Evolutionary conservation across 1,140 invertebrate genomes (phyloP).

Genomic region (Pseudachorutes palmiensis): DNA sequence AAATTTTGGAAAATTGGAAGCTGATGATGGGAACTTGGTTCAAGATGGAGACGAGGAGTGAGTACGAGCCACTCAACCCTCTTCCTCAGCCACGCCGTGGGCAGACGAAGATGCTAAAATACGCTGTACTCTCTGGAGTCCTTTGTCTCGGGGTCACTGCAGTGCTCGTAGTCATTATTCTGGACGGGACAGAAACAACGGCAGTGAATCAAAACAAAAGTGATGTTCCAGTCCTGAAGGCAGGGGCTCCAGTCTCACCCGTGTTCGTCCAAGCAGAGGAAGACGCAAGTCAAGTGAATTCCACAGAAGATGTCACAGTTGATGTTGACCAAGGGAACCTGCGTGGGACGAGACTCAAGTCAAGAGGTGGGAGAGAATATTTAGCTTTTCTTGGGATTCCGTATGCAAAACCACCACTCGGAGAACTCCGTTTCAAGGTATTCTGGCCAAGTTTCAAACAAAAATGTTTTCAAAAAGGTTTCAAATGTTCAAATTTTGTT

Average conservation of each 20-base stretch:
- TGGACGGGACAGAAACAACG: background rate
- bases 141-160: background rate
- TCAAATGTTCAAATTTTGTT: background rate
- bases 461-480: background rate
- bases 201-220: background rate
- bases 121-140: background rate
- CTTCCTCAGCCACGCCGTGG: background rate
- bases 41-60: background rate
- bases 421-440: conserved; percentile 44
- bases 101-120: background rate
- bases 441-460: background rate
- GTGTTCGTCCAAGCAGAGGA: background rate
- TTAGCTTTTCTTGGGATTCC: conserved; percentile 46
- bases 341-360: background rate
- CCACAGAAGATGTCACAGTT: background rate
- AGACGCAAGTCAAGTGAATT: background rate
- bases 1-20: no score
- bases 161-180: background rate
- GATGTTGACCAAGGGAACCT: conserved; percentile 5
- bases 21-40: no score
- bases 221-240: background rate
- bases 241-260: background rate
- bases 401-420: conserved; percentile 48
- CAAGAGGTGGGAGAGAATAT: conserved; percentile 14
- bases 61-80: conserved; percentile 3